Evolutionary conservation across 2,113 vertebrate genomes (phyloP), one percentile per base, ranked within the genome.

Genomic region (Poicephalus meyeri): DNA sequence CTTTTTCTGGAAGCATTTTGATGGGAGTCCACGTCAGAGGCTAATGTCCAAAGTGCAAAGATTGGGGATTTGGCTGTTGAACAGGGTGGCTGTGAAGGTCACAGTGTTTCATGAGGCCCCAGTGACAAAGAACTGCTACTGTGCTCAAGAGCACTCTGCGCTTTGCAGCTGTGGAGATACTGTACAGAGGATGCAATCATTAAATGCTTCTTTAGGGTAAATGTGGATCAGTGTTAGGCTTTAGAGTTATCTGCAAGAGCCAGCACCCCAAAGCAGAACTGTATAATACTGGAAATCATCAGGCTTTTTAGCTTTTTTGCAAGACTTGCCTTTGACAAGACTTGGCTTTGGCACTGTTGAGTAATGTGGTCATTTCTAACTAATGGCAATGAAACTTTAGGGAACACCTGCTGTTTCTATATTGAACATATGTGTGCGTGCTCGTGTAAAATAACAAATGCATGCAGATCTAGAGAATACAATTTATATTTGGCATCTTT

Each of bases 321-420:
- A 86, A 49, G 78, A 56, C 78, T 80, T 61, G 21, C 21, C 52
- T 91, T 94, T 91, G 86, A 84, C 72, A 78, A 89, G 70, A 52
- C 88, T 95, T 92, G 88, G 80, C 92, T 92, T 94, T 84, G 70
- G 81, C 49, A 13, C 70, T 69, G 35, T 91, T 94, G 91, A 91
- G 70, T 95, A 85, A 93, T 79, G 86, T 89, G 93, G 93, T 95
- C 92, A 96, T 96, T 95, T 92, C 88, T 94, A 91, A 92, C 83
- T 94, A 93, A 82, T 33, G 81, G 86, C 88, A 96, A 58, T 94
- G 91, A 93, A 94, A 94, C 83, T 94, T 92, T 14, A 72, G 83
- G 53, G 86, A 93, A 81, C 95, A 92, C 86, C 86, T 95, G 93
- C 92, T 95, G 82, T 68, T 93, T 87, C 83, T 52, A 35, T 96